Percentiles rank a stretch among this genome's conserved stretches.
phyloP scores from a whole-genome alignment of 2,113 vertebrate genomes.

The Macrotus californicus region DNA sequence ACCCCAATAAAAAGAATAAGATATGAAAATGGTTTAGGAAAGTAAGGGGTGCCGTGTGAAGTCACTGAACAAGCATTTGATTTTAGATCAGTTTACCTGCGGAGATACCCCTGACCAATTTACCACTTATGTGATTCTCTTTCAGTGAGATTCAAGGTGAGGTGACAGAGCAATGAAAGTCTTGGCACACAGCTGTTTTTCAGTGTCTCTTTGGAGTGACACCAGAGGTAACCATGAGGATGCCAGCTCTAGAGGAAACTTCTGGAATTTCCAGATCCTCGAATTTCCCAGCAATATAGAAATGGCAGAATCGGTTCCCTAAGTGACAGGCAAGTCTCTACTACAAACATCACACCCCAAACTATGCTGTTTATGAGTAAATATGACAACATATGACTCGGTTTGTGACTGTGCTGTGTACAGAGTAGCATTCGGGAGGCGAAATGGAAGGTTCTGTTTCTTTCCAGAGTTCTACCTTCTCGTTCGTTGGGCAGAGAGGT shows the following conservation, averaged over 20 bases:
- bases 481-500: neutral
- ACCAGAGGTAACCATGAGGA: neutral
- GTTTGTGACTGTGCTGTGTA: neutral
- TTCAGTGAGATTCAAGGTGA: neutral
- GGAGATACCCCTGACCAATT: neutral
- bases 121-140: neutral
- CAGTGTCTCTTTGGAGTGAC: neutral
- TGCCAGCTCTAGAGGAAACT: neutral
- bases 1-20: neutral
- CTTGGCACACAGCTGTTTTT: neutral
- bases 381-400: neutral
- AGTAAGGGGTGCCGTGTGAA: neutral
- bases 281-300: neutral
- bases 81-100: neutral
- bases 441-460: neutral
- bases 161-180: neutral
- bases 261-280: neutral
- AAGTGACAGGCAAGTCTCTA: neutral
- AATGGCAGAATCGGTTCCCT: neutral
- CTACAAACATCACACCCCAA: neutral
- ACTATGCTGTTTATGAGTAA: neutral
- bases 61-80: neutral
- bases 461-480: neutral
- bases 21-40: neutral
- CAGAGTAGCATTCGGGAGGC: neutral